Percentiles rank a stretch among this genome's conserved stretches.
Conservation (phyloP, 2,113 vertebrate species). For the Leptodactylus fuscus region DNA sequence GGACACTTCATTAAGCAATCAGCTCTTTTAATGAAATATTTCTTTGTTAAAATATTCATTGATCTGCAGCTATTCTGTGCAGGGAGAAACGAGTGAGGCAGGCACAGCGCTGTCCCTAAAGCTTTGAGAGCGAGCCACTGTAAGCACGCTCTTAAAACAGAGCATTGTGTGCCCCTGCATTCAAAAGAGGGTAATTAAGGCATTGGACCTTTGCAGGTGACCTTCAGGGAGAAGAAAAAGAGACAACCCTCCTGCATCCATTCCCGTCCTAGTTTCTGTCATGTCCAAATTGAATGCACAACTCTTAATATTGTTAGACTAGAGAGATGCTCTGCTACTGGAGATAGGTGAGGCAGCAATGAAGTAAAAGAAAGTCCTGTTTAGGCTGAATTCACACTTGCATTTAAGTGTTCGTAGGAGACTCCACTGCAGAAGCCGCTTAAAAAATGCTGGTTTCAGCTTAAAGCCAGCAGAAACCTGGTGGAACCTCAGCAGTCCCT, state of each 20-base stretch:
- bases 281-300: slow-evolving; percentile 12
- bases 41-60: slow-evolving; percentile 81
- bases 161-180: slow-evolving; percentile 60
- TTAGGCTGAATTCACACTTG: too few species aligned
- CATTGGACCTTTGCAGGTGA: slow-evolving; percentile 47
- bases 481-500: too few species aligned
- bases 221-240: slow-evolving; percentile 48
- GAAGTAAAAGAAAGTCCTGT: neutral
- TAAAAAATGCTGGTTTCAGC: too few species aligned
- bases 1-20: slow-evolving; percentile 82
- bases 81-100: slow-evolving; percentile 63
- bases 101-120: slow-evolving; percentile 51
- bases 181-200: slow-evolving; percentile 25
- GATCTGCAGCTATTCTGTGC: slow-evolving; percentile 68
- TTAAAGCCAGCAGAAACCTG: too few species aligned
- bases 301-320: slow-evolving; percentile 3
- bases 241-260: slow-evolving; percentile 22
- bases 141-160: neutral
- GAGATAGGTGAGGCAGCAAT: neutral
- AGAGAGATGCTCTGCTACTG: neutral
- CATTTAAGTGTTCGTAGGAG: too few species aligned
- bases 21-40: slow-evolving; percentile 80
- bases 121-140: slow-evolving; percentile 62
- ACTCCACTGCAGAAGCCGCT: too few species aligned
- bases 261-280: slow-evolving; percentile 16